Percentiles rank a stretch among this genome's conserved stretches.
These are phyloP conservation scores for Arvicanthis niloticus DNA, from an alignment of 2,113 vertebrate species.

Conservation along the genomic window DNA sequence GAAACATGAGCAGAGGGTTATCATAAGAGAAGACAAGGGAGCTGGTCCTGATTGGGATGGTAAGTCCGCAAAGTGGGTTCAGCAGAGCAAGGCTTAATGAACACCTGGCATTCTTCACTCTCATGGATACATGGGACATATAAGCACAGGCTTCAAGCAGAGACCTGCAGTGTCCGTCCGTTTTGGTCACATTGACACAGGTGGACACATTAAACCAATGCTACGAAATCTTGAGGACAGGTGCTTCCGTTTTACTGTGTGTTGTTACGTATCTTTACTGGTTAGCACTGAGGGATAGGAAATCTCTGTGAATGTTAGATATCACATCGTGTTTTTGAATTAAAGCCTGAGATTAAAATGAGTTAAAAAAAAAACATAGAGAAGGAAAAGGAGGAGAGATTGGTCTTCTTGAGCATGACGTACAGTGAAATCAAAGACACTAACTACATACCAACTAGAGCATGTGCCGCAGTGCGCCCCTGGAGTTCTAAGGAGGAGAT, in stretches of 20 bases:
- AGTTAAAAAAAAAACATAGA: background rate
- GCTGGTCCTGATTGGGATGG: fast-evolving
- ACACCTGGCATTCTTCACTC: background rate
- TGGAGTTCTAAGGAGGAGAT: background rate
- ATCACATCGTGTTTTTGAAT: background rate
- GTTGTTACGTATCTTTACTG: background rate
- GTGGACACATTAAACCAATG: background rate
- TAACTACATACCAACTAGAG: background rate
- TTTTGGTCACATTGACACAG: background rate
- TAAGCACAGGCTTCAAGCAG: background rate
- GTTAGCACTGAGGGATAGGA: background rate
- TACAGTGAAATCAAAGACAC: background rate
- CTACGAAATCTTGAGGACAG: background rate
- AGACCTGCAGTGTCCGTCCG: background rate
- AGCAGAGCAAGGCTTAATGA: background rate
- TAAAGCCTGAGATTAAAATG: background rate
- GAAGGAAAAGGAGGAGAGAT: background rate
- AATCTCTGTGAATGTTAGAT: background rate
- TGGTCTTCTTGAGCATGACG: background rate
- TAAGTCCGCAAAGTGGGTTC: background rate
- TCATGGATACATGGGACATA: background rate
- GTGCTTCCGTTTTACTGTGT: background rate
- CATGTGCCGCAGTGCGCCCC: background rate
- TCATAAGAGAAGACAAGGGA: background rate
- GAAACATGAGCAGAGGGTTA: background rate